Base-by-base conservation (phyloP, 2,113 vertebrate genomes). In the Larimichthys crocea region DNA sequence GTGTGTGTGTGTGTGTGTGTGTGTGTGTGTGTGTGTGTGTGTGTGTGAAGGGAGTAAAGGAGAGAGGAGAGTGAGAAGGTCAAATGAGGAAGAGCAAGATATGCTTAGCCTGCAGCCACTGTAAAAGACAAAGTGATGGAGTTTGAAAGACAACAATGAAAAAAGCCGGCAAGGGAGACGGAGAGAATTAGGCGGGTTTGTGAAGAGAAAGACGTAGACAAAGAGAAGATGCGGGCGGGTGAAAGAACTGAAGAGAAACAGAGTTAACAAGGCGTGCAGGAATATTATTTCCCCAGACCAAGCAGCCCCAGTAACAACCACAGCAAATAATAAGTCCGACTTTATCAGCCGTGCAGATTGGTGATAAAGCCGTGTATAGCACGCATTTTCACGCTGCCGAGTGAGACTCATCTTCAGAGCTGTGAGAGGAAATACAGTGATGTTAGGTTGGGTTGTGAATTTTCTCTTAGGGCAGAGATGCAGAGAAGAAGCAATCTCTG, bases 311-410 rank as follows among this genome's bases (percentile, higher is more conserved):
- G 69, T 79, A 85, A 80, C 80, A 84, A 80, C 79, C 74, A 75
- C 50, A 64, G 80, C 83, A 85, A 89, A 85, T 89, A 80, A 90
- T 76, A 80, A 86, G 75, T 74, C 74, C 12, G 42, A 76, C 62
- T 87, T 88, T 69, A 87, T 89, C 82, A 69, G 82, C 76, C 35
- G 11, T 80, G 75, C 61, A 85, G 87, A 82, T 88, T 76, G 79
- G 72, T 66, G 78, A 86, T 86, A 80, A 87, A 80, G 50, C 44
- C 46, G 9, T 48, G 61, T 49, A 60, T 72, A 46, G 48, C 1
- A 1, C 69, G 50, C 16, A 35, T 73, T 78, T 76, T 77, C 64
- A 76, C 19, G 44, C 61, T 52, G 69, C 49, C 3, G 48, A 68
- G 65, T 5, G 8, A 35, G 55, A 74, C 65, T 76, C 79, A 10